Conservation (phyloP, 2,797 vertebrate species). For the Cheirogaleus major region DNA sequence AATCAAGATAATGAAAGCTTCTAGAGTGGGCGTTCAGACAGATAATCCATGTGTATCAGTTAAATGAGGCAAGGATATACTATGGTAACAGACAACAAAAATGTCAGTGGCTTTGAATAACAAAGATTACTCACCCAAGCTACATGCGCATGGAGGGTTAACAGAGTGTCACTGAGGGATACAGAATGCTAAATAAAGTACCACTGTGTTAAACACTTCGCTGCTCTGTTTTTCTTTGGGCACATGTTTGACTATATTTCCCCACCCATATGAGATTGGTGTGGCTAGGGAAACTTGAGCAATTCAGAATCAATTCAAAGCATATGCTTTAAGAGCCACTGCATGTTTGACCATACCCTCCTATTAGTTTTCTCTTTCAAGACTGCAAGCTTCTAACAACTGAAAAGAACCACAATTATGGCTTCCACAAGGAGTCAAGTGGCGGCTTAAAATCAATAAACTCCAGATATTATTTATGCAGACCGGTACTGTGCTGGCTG, state of each 20-base stretch:
- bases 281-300: not conserved
- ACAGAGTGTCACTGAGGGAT: not conserved
- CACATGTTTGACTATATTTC: not conserved
- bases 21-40: not conserved
- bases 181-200: rapidly evolving
- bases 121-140: not conserved
- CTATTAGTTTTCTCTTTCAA: not conserved
- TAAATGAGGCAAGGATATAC: not conserved
- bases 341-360: not conserved
- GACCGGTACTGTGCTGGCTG: too few relatives aligned
- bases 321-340: not conserved
- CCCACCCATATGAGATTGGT: too few relatives aligned
- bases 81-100: not conserved
- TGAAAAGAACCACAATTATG: not conserved
- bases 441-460: not conserved
- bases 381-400: not conserved
- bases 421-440: not conserved
- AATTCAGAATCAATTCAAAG: not conserved
- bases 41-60: not conserved
- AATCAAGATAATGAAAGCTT: not conserved
- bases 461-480: not conserved
- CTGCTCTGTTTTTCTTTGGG: not conserved
- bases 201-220: not conserved
- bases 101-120: not conserved
- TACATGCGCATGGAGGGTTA: not conserved